Percentiles rank a stretch among this genome's conserved stretches.
Evolutionary conservation across 2,113 vertebrate species (phyloP).

Genomic region (Cacatua alba): DNA sequence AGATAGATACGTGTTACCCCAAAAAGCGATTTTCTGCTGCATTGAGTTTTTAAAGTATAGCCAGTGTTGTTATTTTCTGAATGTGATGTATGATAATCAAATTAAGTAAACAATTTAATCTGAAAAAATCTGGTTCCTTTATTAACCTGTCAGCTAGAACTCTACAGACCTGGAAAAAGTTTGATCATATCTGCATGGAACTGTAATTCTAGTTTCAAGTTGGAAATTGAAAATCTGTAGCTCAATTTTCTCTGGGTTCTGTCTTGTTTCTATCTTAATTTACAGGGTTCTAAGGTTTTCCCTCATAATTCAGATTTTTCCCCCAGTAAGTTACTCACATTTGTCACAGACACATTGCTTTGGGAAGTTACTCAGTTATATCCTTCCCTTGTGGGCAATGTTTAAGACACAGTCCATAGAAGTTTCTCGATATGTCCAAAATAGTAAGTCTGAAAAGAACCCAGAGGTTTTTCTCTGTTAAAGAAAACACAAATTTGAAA

Average conservation of each 20-base stretch:
- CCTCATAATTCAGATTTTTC: not conserved
- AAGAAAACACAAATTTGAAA: not conserved
- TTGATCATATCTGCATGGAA: not conserved
- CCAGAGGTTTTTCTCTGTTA: not conserved
- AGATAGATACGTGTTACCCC: not conserved
- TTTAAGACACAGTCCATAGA: not conserved
- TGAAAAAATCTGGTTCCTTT: not conserved
- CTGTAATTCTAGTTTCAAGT: not conserved
- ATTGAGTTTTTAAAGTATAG: not conserved
- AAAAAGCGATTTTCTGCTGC: not conserved
- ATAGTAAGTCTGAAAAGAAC: not conserved
- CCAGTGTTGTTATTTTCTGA: not conserved
- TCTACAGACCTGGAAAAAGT: not conserved
- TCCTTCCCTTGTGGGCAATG: not conserved
- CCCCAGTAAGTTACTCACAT: not conserved
- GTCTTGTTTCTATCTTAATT: not conserved
- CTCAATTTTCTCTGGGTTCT: not conserved
- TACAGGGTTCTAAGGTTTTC: not conserved
- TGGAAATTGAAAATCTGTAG: not conserved
- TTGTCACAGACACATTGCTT: not conserved
- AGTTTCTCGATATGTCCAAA: not conserved
- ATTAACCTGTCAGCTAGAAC: not conserved
- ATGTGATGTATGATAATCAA: not conserved
- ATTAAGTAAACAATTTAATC: not conserved
- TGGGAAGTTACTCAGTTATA: not conserved